Evolutionary conservation across 2,888 invertebrate species (phyloP).

Genomic region (Hecatera dysodea): DNA sequence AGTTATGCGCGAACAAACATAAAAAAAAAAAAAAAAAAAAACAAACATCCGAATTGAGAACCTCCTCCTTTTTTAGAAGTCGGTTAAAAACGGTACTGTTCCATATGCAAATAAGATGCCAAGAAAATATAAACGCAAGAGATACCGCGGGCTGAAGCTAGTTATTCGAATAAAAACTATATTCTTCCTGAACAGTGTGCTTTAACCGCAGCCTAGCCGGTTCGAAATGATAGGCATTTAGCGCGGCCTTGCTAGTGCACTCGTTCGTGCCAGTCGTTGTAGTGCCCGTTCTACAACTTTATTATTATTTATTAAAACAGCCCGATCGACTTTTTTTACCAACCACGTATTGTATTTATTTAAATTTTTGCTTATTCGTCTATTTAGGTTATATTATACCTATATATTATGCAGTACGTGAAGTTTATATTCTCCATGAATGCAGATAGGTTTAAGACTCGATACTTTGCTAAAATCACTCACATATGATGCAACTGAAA

Average conservation of each 20-base stretch:
- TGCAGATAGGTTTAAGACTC: not conserved
- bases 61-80: no score
- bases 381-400: not conserved
- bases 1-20: no score
- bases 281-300: slow-evolving; percentile 17
- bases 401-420: not conserved
- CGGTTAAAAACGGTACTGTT: no score
- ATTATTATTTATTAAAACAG: slow-evolving; percentile 23
- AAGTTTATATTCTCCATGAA: not conserved
- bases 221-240: slow-evolving; percentile 16
- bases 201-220: slow-evolving; percentile 6
- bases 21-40: no score
- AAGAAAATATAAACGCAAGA: no score
- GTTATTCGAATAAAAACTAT: not conserved
- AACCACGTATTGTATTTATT: not conserved
- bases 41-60: no score
- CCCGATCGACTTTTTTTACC: not conserved
- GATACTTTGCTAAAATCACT: no score
- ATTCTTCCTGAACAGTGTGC: not conserved
- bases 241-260: slow-evolving; percentile 12
- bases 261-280: not conserved
- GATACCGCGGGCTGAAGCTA: no score
- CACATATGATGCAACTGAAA: no score
- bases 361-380: not conserved
- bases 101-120: no score